Base-by-base conservation (phyloP, 2,888 invertebrate species). In the Gnatocerus cornutus region DNA sequence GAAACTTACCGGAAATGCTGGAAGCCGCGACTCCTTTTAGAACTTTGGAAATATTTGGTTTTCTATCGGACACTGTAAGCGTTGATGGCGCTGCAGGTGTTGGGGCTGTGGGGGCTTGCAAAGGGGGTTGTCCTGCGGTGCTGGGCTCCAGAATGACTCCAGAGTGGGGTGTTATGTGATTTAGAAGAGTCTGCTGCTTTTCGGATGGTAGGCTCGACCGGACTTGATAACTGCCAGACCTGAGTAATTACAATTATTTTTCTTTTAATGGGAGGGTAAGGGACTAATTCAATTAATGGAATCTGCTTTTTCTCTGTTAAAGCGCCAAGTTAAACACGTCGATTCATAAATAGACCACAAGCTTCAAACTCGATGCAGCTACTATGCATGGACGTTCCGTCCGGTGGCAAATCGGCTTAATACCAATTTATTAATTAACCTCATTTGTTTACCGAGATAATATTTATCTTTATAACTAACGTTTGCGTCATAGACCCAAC, bases 191-290 rank as follows among this genome's bases (percentile, higher is more conserved):
- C 71, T 85, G 84, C 73, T 85, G 85, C 71, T 84, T 84, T 69
- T 84, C 83, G 4, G 88, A 86, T 46, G 89, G 87, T 80, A 89
- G 86, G 76, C 84, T 85, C 10, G 84, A 77, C 27, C 83, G 79
- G 73, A 88, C 87, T 77, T 90, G 89, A 82, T 90, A 90, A 72
- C 90, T 89, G 45, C 90, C 90, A 43, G 90, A 90, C 85, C 90
- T 90, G 86, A 3, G 29, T 29, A 8, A 76, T 48, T 39, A 21
- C 29, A 39, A 52, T 52, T 52, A 56, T 56, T 41, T 37, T 37
- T 53, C 27, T 53, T 53, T 37, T 10, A 41, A 3, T 4, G 41
- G 41, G n/a, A 41, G 41, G 41, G 41, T 41, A 13, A 12, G 41
- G 41, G 12, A 10, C 10, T 33, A 33, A 33, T 33, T 33, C 33